A percentile compares a stretch with the other conserved stretches of the same genome.
These are phyloP conservation scores for Huso huso DNA, from an alignment of 2,797 vertebrate species.

Conservation along the genomic window DNA sequence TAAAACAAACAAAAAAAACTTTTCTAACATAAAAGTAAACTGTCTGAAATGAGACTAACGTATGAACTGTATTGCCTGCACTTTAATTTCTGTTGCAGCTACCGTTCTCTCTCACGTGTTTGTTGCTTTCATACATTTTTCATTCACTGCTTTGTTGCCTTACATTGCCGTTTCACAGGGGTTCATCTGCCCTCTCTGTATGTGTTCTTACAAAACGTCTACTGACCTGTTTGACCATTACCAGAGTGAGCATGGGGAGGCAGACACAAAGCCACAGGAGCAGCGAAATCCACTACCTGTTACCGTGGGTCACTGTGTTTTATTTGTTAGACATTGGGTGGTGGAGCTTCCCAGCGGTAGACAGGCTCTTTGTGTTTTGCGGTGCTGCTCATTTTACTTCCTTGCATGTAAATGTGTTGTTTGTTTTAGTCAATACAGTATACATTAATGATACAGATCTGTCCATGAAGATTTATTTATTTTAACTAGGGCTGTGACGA, in stretches of 20 bases:
- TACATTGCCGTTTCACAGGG: slow-evolving; percentile 53
- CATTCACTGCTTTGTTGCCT: background rate
- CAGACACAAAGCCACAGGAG: slow-evolving; percentile 43
- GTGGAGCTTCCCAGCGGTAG: slow-evolving; percentile 18
- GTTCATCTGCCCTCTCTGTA: slow-evolving; percentile 67
- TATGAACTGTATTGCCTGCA: slow-evolving; percentile 25
- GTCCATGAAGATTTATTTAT: background rate
- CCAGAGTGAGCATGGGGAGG: slow-evolving; percentile 48
- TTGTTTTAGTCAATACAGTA: background rate
- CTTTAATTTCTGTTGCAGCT: slow-evolving; percentile 27
- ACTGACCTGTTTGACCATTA: slow-evolving; percentile 59
- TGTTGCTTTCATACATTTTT: slow-evolving; percentile 14
- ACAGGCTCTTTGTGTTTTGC: background rate
- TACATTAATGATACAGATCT: too few species aligned
- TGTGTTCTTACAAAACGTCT: slow-evolving; percentile 57
- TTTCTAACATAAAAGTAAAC: too few species aligned
- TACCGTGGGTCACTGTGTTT: slow-evolving; percentile 47
- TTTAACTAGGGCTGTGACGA: too few species aligned
- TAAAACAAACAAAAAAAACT: too few species aligned
- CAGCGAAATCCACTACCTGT: slow-evolving; percentile 38
- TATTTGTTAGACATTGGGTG: slow-evolving; percentile 47
- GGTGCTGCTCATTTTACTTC: background rate
- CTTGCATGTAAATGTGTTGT: background rate
- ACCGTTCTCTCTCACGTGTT: background rate
- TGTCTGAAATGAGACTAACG: slow-evolving; percentile 18